phyloP scores from a whole-genome alignment of 2,113 vertebrate genomes.

The Pluvialis apricaria region DNA sequence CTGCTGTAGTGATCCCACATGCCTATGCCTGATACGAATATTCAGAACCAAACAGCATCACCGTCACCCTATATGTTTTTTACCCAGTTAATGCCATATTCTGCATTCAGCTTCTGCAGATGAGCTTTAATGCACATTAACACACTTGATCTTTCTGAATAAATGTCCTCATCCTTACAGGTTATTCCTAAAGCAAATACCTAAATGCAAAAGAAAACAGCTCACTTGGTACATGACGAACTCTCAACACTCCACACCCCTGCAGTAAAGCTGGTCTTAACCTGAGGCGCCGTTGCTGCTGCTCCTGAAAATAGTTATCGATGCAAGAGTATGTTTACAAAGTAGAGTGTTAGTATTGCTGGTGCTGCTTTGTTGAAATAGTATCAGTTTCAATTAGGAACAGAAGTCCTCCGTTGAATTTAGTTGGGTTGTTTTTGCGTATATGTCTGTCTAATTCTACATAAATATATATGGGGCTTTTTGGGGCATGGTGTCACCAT shows the following conservation, averaged over 20 bases:
- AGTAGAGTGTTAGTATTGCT: neutral
- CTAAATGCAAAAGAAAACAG: neutral
- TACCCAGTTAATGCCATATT: neutral
- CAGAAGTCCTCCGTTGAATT: neutral
- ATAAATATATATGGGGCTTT: neutral
- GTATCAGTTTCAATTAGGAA: neutral
- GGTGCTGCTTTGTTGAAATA: neutral
- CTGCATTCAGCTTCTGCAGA: neutral
- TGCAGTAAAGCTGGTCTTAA: neutral
- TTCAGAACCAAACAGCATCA: neutral
- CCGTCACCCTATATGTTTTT: neutral
- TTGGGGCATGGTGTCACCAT: neutral
- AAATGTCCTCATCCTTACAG: neutral
- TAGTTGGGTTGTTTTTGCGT: accelerated
- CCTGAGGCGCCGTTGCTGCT: neutral
- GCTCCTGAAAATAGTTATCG: neutral
- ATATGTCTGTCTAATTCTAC: neutral
- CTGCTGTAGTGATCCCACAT: neutral
- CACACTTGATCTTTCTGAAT: neutral
- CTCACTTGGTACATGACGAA: neutral
- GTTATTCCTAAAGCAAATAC: neutral
- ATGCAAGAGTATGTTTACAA: neutral
- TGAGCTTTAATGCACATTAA: neutral
- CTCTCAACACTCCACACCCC: neutral
- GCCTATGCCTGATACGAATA: neutral